Evolutionary conservation across 2,888 invertebrate species (phyloP).

Genomic region (Drosophila differens): DNA sequence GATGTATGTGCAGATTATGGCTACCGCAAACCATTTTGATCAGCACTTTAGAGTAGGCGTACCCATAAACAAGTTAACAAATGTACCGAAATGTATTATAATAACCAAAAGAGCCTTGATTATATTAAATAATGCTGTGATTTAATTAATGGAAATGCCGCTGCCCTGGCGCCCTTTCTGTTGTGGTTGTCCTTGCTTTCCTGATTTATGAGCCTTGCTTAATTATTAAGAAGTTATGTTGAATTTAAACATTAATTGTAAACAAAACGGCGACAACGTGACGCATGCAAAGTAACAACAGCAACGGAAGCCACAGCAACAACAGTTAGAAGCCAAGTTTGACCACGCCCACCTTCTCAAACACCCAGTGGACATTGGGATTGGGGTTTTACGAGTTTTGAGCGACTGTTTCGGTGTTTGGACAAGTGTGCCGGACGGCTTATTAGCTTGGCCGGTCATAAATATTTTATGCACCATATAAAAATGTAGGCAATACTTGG

Average conservation of each 20-base stretch:
- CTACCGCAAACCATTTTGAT: constrained; percentile 49
- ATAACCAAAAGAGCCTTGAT: constrained; percentile 36
- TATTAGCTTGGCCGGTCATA: constrained; percentile 64
- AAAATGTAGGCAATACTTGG: constrained; percentile 52
- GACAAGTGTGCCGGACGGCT: constrained; percentile 49
- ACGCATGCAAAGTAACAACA: constrained; percentile 61
- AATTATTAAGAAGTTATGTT: constrained; percentile 78
- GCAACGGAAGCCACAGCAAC: constrained; percentile 12
- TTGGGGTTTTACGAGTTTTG: constrained; percentile 55
- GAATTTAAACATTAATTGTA: constrained; percentile 77
- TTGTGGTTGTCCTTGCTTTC: constrained; percentile 21
- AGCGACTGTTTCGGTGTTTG: constrained; percentile 50
- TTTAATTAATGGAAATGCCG: constrained; percentile 56
- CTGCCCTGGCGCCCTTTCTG: not conserved
- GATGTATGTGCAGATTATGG: constrained; percentile 24
- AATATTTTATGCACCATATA: constrained; percentile 75
- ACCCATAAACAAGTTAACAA: constrained; percentile 61
- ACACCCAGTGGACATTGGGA: constrained; percentile 28
- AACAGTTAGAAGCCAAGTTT: not conserved
- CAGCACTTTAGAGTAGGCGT: constrained; percentile 52
- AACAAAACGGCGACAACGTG: constrained; percentile 66
- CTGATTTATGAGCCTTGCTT: constrained; percentile 70
- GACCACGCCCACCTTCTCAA: constrained; percentile 12
- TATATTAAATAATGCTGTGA: constrained; percentile 61
- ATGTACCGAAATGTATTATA: constrained; percentile 43